phyloP scores from a whole-genome alignment of 1,140 invertebrate genomes.

The Halotydeus destructor region DNA sequence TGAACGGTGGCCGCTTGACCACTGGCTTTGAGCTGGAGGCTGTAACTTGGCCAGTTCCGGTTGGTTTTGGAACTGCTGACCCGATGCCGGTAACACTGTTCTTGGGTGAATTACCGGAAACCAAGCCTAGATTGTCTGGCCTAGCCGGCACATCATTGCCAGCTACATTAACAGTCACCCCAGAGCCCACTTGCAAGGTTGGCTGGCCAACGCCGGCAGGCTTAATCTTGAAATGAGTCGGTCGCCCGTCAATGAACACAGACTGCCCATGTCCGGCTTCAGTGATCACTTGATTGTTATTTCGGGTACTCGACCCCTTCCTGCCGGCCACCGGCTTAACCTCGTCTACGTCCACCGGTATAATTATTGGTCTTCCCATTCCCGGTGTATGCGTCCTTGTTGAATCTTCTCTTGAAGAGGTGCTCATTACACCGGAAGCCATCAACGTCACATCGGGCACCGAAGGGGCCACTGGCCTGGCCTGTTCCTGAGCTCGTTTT shows the following conservation, averaged over 20 bases:
- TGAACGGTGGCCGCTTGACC: slow-evolving; percentile 13
- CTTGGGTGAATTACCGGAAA: no score
- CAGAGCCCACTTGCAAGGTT: slow-evolving; percentile 5
- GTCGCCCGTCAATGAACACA: slow-evolving; percentile 3
- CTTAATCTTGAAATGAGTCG: slow-evolving; percentile 5
- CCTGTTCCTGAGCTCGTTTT: slow-evolving; percentile 8
- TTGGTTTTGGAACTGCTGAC: not conserved
- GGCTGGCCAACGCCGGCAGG: not conserved
- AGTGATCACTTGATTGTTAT: not conserved
- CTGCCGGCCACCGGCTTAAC: slow-evolving; percentile 12
- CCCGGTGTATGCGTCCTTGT: slow-evolving; percentile 1
- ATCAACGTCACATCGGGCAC: not conserved
- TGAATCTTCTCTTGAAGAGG: not conserved
- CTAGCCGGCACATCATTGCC: not conserved
- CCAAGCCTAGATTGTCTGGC: no score
- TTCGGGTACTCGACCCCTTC: no score
- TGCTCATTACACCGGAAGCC: not conserved
- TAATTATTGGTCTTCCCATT: slow-evolving; percentile 12
- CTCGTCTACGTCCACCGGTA: slow-evolving; percentile 16
- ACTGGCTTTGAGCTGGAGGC: slow-evolving; percentile 3
- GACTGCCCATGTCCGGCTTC: slow-evolving; percentile 1
- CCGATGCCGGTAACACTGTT: not conserved
- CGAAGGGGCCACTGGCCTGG: not conserved
- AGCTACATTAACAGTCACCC: not conserved
- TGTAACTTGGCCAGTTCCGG: not conserved